These are phyloP conservation scores for Tetragnatha versicolor DNA, from an alignment of 1,140 invertebrate species.

Conservation along the genomic window DNA sequence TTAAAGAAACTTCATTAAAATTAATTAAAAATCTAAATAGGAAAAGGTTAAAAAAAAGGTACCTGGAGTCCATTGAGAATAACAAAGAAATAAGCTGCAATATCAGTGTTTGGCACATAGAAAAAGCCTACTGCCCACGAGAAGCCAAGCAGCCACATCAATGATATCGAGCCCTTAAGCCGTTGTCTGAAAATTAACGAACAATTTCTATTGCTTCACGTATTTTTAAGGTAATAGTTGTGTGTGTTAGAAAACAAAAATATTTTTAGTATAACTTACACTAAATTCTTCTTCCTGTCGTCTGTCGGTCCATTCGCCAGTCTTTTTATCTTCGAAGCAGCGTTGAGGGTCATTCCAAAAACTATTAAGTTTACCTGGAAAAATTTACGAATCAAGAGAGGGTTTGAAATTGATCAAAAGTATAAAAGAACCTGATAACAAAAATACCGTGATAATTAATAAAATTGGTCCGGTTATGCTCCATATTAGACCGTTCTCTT, in stretches of 20 bases:
- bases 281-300: not conserved
- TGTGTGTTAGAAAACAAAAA: not conserved
- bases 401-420: not conserved
- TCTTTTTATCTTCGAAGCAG: not conserved
- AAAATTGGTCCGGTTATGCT: slow-evolving; percentile 3
- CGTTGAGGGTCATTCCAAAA: slow-evolving; percentile 1
- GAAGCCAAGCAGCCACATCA: slow-evolving; percentile 52
- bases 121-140: slow-evolving; percentile 55
- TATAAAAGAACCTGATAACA: not conserved
- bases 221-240: not conserved
- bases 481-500: slow-evolving; percentile 18
- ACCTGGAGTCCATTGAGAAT: slow-evolving; percentile 55
- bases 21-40: not conserved
- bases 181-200: not conserved
- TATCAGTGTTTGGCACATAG: slow-evolving; percentile 2
- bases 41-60: not conserved
- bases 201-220: not conserved
- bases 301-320: not conserved
- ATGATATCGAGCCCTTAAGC: slow-evolving; percentile 43
- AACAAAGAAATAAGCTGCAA: slow-evolving; percentile 53
- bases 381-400: not conserved
- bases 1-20: not conserved
- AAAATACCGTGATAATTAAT: slow-evolving; percentile 24
- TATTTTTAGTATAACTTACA: not conserved
- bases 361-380: slow-evolving; percentile 31